Conservation (phyloP, 2,797 vertebrate species). For the Silurus aristotelis region DNA sequence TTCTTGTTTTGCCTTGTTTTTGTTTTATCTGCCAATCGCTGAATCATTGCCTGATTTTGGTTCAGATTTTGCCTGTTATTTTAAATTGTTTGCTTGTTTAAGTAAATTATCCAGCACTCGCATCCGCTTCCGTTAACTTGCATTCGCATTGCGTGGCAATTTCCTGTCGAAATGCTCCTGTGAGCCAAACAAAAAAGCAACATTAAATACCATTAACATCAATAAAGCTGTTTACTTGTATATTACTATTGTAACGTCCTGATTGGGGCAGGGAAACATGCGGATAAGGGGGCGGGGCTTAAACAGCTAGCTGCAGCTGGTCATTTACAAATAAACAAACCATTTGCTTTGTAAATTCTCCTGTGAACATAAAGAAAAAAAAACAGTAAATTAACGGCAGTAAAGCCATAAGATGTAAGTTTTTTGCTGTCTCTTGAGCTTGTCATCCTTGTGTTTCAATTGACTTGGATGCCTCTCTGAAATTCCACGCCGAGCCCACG, state of each 20-base stretch:
- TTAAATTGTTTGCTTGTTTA: no score
- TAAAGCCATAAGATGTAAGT: not conserved
- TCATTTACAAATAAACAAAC: not conserved
- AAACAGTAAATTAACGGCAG: not conserved
- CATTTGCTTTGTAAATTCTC: not conserved
- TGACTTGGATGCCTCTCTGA: constrained; percentile 50
- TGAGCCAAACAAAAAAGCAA: no score
- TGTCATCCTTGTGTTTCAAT: not conserved
- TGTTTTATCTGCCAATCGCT: no score
- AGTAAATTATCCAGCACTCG: no score
- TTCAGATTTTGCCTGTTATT: no score
- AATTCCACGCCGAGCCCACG: constrained; percentile 66
- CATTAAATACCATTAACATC: no score
- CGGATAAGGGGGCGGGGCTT: not conserved
- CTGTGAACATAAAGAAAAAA: not conserved
- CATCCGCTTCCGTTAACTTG: no score
- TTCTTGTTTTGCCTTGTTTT: no score
- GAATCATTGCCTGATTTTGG: no score
- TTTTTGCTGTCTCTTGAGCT: not conserved
- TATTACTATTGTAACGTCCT: not conserved
- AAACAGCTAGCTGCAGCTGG: not conserved
- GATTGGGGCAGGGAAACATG: not conserved
- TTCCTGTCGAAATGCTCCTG: no score
- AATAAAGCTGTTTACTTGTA: no score
- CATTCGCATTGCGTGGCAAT: no score